Evolutionary conservation across 2,113 vertebrate genomes (phyloP).

Genomic region (Prolemur simus): DNA sequence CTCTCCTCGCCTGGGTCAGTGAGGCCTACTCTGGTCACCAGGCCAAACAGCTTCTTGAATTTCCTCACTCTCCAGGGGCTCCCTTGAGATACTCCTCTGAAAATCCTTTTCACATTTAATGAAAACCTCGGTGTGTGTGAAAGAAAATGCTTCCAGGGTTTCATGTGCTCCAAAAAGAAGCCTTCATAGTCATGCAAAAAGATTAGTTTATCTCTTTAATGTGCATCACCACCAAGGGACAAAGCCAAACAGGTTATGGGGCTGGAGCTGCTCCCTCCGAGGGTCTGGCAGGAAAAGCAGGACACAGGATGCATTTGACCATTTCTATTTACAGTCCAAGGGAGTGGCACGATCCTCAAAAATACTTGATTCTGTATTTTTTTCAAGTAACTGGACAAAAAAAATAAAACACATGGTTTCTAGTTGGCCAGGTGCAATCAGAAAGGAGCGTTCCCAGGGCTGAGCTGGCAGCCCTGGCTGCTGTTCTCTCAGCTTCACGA

Average conservation of each 20-base stretch:
- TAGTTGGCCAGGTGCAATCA: neutral
- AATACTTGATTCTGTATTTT: neutral
- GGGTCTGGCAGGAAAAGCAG: neutral
- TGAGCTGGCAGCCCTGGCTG: neutral
- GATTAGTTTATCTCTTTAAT: neutral
- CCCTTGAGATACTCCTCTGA: neutral
- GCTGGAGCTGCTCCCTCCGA: neutral
- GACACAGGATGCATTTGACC: neutral
- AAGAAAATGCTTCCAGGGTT: neutral
- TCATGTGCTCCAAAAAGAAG: neutral
- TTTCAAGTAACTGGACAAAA: neutral
- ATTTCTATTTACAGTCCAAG: neutral
- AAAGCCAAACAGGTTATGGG: neutral
- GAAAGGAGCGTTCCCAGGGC: neutral
- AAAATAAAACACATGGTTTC: neutral
- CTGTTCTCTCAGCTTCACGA: neutral
- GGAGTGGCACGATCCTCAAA: neutral
- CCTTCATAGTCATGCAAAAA: neutral
- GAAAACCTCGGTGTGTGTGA: neutral
- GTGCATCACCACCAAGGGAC: neutral
- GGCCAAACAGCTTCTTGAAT: neutral
- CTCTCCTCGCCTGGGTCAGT: neutral
- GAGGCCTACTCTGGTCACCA: neutral
- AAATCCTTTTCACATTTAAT: neutral
- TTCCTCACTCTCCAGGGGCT: neutral